Conservation (phyloP, 1,140 invertebrate species). For the Drosophila punjabiensis region DNA sequence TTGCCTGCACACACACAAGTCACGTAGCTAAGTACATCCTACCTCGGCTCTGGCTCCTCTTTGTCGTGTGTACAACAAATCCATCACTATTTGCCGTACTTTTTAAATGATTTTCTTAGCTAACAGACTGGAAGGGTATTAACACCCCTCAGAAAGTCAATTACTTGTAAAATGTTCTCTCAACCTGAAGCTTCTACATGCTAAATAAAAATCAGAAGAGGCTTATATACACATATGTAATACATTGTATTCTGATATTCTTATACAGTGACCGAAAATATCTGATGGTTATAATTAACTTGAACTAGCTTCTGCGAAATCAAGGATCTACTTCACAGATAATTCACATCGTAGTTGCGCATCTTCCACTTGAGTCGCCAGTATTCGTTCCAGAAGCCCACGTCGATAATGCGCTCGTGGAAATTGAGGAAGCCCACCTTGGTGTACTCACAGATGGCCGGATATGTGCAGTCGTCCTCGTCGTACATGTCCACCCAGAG, state of each 20-base stretch:
- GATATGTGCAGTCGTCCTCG: conserved; percentile 89
- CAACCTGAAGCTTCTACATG: conserved; percentile 38
- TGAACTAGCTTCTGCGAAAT: conserved; percentile 48
- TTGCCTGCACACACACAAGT: conserved; percentile 16
- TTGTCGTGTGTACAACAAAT: conserved; percentile 25
- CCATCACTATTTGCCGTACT: conserved; percentile 48
- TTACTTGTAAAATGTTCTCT: conserved; percentile 61
- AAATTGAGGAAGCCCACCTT: conserved; percentile 88
- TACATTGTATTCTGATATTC: conserved; percentile 32
- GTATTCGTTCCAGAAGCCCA: conserved; percentile 92
- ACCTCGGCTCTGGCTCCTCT: background rate
- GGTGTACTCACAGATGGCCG: conserved; percentile 90
- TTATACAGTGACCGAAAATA: conserved; percentile 82
- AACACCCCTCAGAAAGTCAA: conserved; percentile 69
- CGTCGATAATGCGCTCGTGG: conserved; percentile 89
- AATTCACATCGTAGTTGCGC: conserved; percentile 92
- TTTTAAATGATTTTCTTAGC: conserved; percentile 36
- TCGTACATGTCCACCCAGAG: conserved; percentile 91
- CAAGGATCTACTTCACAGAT: no score
- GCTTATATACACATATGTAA: background rate
- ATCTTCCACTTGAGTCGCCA: conserved; percentile 90
- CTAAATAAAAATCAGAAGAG: background rate
- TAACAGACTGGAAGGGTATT: conserved; percentile 61
- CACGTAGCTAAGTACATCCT: conserved; percentile 36
- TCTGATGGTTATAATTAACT: conserved; percentile 44